These are phyloP conservation scores for Pyrrhia umbra DNA, from an alignment of 2,888 invertebrate species.

Conservation along the genomic window DNA sequence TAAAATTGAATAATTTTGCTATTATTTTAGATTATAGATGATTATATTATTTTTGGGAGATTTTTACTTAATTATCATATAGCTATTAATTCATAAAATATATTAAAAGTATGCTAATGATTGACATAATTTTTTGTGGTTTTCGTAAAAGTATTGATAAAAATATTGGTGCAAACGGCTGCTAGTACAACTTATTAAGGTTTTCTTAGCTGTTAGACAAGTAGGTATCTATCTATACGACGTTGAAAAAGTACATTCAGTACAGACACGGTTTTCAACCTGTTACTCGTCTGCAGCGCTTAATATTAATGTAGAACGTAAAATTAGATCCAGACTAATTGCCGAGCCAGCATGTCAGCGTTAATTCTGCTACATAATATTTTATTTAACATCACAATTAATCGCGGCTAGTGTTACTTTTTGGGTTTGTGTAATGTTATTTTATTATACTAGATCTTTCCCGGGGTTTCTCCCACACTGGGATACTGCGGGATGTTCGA, in stretches of 20 bases:
- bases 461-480: no score
- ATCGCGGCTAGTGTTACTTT: not conserved
- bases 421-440: not conserved
- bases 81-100: no score
- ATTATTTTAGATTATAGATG: no score
- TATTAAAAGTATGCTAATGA: no score
- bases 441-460: no score
- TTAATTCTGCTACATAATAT: constrained; percentile 42
- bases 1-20: no score
- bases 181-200: not conserved
- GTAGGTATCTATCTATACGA: not conserved
- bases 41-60: no score
- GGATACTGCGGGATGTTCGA: no score
- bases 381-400: constrained; percentile 22
- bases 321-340: constrained; percentile 32
- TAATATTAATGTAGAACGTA: constrained; percentile 7
- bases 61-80: no score
- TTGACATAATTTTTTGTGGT: no score
- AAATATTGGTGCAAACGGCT: no score
- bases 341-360: constrained; percentile 17
- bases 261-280: not conserved
- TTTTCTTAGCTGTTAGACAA: not conserved
- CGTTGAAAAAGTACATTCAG: not conserved
- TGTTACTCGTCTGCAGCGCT: not conserved
- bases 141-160: no score